Conservation (phyloP, 2,888 invertebrate species). For the Mesoligia furuncula region DNA sequence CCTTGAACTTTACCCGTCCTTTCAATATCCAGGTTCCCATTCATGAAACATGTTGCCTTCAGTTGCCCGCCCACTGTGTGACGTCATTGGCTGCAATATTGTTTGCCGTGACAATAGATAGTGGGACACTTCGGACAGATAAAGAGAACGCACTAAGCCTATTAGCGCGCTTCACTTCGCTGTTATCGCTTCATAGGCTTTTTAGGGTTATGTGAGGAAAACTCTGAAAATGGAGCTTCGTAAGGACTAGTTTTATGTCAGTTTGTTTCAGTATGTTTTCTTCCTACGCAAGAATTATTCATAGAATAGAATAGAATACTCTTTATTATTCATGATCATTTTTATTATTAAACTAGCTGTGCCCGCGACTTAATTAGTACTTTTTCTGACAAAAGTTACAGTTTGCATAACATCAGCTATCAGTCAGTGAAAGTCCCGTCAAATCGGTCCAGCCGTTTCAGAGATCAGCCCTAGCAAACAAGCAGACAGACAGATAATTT, state of each 20-base stretch:
- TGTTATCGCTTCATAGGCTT: constrained; percentile 53
- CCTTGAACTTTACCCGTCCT: constrained; percentile 51
- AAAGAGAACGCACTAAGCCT: constrained; percentile 64
- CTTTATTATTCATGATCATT: not conserved
- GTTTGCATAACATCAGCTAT: not conserved
- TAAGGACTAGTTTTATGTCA: too few relatives aligned
- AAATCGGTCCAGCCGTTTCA: not conserved
- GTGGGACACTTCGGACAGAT: constrained; percentile 51
- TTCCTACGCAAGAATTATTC: not conserved
- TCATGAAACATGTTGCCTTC: constrained; percentile 48
- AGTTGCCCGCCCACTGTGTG: constrained; percentile 48
- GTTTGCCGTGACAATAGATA: constrained; percentile 57
- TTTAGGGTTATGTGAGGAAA: constrained; percentile 29
- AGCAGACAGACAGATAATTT: not conserved
- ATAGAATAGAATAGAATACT: not conserved
- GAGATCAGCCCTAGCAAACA: not conserved
- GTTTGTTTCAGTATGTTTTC: too few relatives aligned
- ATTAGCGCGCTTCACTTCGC: constrained; percentile 60
- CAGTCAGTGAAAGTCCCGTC: not conserved
- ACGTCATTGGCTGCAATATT: constrained; percentile 62
- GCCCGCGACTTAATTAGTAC: not conserved
- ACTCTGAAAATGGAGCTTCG: not conserved
- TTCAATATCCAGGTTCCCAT: constrained; percentile 34
- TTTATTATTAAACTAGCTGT: not conserved
- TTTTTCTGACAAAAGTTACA: not conserved